phyloP scores from a whole-genome alignment of 2,888 invertebrate species.

The Acanthococcus lagerstroemiae region DNA sequence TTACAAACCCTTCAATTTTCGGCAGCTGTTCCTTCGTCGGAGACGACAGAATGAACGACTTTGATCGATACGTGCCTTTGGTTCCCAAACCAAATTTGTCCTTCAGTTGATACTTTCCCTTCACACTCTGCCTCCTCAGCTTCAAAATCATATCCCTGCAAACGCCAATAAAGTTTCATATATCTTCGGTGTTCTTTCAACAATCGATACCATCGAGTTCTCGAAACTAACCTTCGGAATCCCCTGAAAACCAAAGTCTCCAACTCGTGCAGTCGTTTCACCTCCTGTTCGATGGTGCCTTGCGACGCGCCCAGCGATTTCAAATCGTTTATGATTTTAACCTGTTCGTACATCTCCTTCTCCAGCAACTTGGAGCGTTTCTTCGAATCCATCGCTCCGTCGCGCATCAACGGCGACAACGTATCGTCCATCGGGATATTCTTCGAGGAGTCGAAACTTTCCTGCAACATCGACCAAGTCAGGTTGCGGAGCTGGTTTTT shows the following conservation, averaged over 20 bases:
- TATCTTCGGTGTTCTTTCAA: too few species aligned
- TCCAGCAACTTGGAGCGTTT: constrained; percentile 87
- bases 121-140: constrained; percentile 70
- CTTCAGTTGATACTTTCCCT: constrained; percentile 53
- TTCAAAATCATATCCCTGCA: constrained; percentile 83
- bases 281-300: constrained; percentile 82
- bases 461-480: constrained; percentile 47
- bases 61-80: constrained; percentile 55
- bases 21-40: constrained; percentile 40
- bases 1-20: constrained; percentile 16
- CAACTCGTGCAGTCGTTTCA: constrained; percentile 79
- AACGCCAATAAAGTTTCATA: neutral
- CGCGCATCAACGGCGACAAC: constrained; percentile 59
- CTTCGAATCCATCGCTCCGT: constrained; percentile 57
- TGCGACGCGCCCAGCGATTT: constrained; percentile 78
- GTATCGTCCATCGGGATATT: constrained; percentile 57
- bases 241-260: constrained; percentile 92
- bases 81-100: constrained; percentile 63
- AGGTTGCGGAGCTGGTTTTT: too few species aligned
- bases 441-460: constrained; percentile 53
- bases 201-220: too few species aligned
- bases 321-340: constrained; percentile 87
- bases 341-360: constrained; percentile 95
- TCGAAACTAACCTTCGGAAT: constrained; percentile 57
- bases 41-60: constrained; percentile 63